Evolutionary conservation across 2,888 invertebrate species (phyloP).

Genomic region (Melolontha melolontha): DNA sequence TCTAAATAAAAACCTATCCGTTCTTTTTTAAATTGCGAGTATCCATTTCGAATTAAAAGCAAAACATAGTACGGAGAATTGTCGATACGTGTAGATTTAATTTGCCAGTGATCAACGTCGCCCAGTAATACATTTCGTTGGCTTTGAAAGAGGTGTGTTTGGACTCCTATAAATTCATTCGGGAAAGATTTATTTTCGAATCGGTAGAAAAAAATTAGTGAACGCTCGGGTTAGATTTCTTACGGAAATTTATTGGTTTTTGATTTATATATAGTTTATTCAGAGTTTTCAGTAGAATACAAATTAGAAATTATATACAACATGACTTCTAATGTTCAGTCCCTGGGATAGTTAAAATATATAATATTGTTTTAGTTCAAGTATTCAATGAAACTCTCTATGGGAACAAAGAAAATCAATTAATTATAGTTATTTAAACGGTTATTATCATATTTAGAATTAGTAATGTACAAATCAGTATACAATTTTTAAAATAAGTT

Average conservation of each 20-base stretch:
- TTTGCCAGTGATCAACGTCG: constrained; percentile 30
- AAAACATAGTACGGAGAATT: constrained; percentile 7
- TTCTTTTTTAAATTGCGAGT: constrained; percentile 3
- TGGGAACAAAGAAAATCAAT: too few relatives aligned
- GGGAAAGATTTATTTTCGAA: constrained; percentile 26
- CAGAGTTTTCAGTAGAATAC: constrained; percentile 2
- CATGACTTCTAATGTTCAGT: too few relatives aligned
- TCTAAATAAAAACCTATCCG: constrained; percentile 2
- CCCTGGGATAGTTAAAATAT: too few relatives aligned
- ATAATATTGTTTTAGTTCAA: too few relatives aligned
- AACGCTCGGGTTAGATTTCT: constrained; percentile 20
- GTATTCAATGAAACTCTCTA: too few relatives aligned
- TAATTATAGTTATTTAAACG: too few relatives aligned
- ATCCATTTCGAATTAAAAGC: constrained; percentile 14
- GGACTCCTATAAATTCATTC: constrained; percentile 33
- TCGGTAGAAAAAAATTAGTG: constrained; percentile 19
- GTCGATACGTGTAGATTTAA: constrained; percentile 34
- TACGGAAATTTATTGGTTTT: constrained; percentile 18
- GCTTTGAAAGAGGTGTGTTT: constrained; percentile 32
- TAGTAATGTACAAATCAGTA: too few relatives aligned
- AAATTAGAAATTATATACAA: background rate
- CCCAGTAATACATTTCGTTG: constrained; percentile 17
- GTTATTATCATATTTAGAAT: too few relatives aligned
- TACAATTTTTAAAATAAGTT: too few relatives aligned
- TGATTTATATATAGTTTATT: constrained; percentile 25